phyloP scores from a whole-genome alignment of 2,888 invertebrate species.

The Philereme vetulata region DNA sequence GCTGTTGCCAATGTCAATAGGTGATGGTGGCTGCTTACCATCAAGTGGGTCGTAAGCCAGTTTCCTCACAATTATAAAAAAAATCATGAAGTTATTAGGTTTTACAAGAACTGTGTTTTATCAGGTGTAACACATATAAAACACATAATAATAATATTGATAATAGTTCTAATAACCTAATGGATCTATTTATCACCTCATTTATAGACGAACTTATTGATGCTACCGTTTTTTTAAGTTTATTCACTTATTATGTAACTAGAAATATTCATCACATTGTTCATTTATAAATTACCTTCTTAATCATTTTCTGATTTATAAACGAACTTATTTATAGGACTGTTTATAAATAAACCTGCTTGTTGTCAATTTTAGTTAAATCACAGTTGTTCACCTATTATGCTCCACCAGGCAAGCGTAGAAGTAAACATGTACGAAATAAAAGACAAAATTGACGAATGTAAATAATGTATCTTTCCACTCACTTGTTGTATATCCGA shows the following conservation, averaged over 20 bases:
- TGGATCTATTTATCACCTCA: background rate
- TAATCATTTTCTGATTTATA: background rate
- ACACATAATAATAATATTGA: too few relatives aligned
- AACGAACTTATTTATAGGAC: background rate
- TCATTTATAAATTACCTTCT: background rate
- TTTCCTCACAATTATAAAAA: too few relatives aligned
- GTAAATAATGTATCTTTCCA: slow-evolving; percentile 83
- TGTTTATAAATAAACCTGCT: slow-evolving; percentile 1
- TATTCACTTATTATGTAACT: background rate
- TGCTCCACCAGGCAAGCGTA: slow-evolving; percentile 72
- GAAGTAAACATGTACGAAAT: slow-evolving; percentile 71
- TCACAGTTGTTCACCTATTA: slow-evolving; percentile 34
- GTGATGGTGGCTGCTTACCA: too few relatives aligned
- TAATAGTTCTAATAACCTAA: too few relatives aligned
- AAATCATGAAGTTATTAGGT: too few relatives aligned
- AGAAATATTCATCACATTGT: background rate
- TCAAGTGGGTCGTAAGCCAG: too few relatives aligned
- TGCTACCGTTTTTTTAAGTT: background rate
- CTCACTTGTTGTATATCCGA: slow-evolving; percentile 97
- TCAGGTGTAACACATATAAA: too few relatives aligned
- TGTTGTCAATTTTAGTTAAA: background rate
- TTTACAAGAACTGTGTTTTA: too few relatives aligned
- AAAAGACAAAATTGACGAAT: slow-evolving; percentile 68
- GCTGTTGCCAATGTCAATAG: too few relatives aligned
- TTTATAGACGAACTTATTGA: background rate